A percentile compares a stretch with the other conserved stretches of the same genome.
phyloP scores from a whole-genome alignment of 1,140 invertebrate species.

The Chrysomallon squamiferum region DNA sequence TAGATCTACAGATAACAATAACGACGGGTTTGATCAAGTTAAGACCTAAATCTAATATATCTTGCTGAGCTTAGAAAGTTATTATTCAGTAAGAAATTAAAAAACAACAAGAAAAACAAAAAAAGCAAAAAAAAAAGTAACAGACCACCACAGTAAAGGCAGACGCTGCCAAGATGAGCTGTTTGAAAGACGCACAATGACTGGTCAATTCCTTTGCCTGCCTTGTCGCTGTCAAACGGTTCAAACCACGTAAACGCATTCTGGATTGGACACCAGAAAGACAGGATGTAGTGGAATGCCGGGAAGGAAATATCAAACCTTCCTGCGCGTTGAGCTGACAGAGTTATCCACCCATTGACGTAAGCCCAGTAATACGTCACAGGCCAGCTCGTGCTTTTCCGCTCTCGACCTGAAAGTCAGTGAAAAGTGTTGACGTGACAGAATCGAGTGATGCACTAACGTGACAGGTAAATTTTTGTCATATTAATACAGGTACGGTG shows the following conservation, averaged over 20 bases:
- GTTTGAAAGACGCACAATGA: neutral
- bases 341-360: conserved; percentile 1
- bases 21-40: too few relatives aligned
- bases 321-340: neutral
- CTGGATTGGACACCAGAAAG: neutral
- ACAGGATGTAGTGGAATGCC: neutral
- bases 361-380: conserved; percentile 11
- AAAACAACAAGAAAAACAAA: too few relatives aligned
- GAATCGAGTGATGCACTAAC: too few relatives aligned
- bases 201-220: conserved; percentile 7
- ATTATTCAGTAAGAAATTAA: too few relatives aligned
- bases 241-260: conserved; percentile 1
- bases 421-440: too few relatives aligned
- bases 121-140: too few relatives aligned
- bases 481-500: too few relatives aligned
- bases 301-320: conserved; percentile 5
- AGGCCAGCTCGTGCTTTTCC: neutral
- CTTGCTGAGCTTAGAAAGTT: too few relatives aligned
- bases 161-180: neutral
- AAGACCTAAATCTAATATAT: too few relatives aligned
- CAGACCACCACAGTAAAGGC: neutral
- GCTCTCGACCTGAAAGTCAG: neutral
- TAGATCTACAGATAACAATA: too few relatives aligned
- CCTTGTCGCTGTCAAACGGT: neutral
- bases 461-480: too few relatives aligned